Evolutionary conservation across 2,888 invertebrate species (phyloP).

Genomic region (Cerastis leucographa): DNA sequence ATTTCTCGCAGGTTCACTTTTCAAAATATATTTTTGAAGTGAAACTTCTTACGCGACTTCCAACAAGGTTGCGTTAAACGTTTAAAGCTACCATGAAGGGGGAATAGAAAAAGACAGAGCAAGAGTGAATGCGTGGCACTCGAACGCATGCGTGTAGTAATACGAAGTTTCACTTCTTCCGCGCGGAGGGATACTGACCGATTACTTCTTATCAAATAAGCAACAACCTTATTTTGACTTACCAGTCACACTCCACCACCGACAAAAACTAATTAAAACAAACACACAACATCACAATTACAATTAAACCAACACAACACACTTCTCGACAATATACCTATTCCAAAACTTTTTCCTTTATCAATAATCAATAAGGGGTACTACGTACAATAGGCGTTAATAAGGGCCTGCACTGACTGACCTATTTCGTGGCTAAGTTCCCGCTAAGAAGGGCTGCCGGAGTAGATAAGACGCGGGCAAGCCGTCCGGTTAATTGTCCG

Average conservation of each 20-base stretch:
- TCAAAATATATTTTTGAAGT: too few species aligned
- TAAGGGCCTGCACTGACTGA: slow-evolving; percentile 79
- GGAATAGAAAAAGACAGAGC: too few species aligned
- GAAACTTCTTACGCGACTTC: too few species aligned
- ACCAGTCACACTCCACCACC: background rate
- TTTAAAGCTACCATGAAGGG: too few species aligned
- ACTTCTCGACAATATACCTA: slow-evolving; percentile 31
- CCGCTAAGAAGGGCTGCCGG: slow-evolving; percentile 84
- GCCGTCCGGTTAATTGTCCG: slow-evolving; percentile 83
- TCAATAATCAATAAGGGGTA: slow-evolving; percentile 73
- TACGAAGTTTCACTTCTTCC: too few species aligned
- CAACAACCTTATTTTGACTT: background rate
- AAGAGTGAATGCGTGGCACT: too few species aligned
- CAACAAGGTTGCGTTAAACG: too few species aligned
- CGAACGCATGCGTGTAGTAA: too few species aligned
- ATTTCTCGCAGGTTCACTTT: background rate
- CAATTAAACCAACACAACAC: slow-evolving; percentile 12
- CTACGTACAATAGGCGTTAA: slow-evolving; percentile 76
- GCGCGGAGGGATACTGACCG: too few species aligned
- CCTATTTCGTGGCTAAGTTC: slow-evolving; percentile 83
- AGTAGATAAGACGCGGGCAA: slow-evolving; percentile 81
- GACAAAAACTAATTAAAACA: slow-evolving; percentile 39
- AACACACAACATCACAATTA: slow-evolving; percentile 13
- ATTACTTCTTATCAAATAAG: background rate
- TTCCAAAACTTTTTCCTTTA: slow-evolving; percentile 61